Evolutionary conservation across 2,797 vertebrate species (phyloP), one percentile per base, ranked within the genome.

Genomic region (Hydrolagus colliei): DNA sequence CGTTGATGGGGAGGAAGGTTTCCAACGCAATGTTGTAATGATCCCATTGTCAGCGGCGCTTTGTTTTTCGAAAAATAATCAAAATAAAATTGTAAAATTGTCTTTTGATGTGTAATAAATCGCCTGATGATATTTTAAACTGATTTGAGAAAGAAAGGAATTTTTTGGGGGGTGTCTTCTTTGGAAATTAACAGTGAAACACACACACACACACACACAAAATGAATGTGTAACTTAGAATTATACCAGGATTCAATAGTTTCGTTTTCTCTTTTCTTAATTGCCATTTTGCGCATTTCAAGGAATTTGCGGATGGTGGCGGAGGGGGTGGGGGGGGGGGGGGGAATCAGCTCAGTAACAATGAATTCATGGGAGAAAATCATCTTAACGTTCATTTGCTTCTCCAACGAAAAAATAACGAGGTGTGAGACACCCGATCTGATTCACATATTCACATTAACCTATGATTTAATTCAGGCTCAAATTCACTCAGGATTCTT

Each of bases 121-220:
- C 68, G 63, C 11, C 65, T 68, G 68, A 84, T 82, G 78, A 82
- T 84, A 71, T 84, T 84, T 84, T 84, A 67, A 84, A 68, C 68
- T 84, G 79, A 71, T 84, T 71, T 68, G 63, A 68, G 22, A 18
- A 84, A 68, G 41, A 35, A 16, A 32, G 41, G 79, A 71, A 82
- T 84, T 71, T 84, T 84, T 41, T 4, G 41, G 20, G 2, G 2
- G 41, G 41, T 52, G 3, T 52, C 41, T 6, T 52, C 41, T 52
- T 52, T 52, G 32, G 65, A 35, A 84, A 84, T 20, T 77, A 68
- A 27, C 62, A 27, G 63, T 14, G 6, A 52, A 52, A 3, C 3
- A 67, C 78, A 82, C 62, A 18, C 22, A 82, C 63, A 67, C 78
- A 82, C 62, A 18, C 22, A 82, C 63, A 84, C 63, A 84, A 84